Evolutionary conservation across 2,797 vertebrate genomes (phyloP), one percentile per base, ranked within the genome.

Genomic region (Sternarchorhynchus goeldii): DNA sequence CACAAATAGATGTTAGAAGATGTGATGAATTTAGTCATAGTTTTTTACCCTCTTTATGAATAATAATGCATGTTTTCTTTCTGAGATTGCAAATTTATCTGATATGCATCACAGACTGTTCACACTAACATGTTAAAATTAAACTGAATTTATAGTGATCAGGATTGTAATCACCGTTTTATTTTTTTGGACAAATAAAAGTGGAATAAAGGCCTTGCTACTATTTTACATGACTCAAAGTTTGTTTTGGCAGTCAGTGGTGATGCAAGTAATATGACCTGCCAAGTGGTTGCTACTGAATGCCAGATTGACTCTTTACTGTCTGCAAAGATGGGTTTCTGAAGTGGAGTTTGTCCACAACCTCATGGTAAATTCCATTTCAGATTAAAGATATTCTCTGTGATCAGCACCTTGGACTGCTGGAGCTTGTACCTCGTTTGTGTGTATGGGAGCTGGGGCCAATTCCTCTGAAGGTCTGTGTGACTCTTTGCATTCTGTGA

Each of bases 1-100:
- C 78, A 78, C 60, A 68, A 63, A 76, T 80, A 76, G 82, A 76
- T 78, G 78, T 80, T 68, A 69, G 78, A 76, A 45, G 17, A 64
- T 59, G 75, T 80, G 34, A 36, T 25, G 25, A 25, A 25, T 25
- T 50, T 50, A 14, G 45, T 50, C 45, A 50, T 76, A 75, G 76
- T 75, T 80, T 83, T 81, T 81, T 80, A 56, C 66, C 71, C 75
- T 79, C 56, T 68, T 57, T 29, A 25, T 45, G 56, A 45, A 56
- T 69, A 66, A 60, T 50, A 53, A 64, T 75, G 74, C 36, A 32
- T 74, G 39, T 74, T 75, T 66, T 58, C 39, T 66, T 63, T 53
- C 20, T 83, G 53, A 70, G 53, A 73, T 71, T 12, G 2, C 4
- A 70, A 39, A 29, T 36, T 57, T 32, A 34, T 78, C 34, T 41